Base-by-base conservation (phyloP, 2,797 vertebrate species). In the Pampus argenteus region DNA sequence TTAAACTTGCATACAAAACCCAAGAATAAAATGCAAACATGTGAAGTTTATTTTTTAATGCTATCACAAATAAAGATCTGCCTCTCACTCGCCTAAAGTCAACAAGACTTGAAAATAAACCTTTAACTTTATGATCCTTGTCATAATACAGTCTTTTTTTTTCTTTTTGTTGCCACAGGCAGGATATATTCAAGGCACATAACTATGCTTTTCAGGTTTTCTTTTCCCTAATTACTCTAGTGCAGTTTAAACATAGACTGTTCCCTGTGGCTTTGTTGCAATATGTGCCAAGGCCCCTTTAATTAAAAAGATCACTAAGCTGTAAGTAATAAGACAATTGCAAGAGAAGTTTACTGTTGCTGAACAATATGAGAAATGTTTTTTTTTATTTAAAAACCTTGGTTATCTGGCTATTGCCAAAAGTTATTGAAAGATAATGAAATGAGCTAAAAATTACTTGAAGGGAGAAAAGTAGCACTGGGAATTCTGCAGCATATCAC, bases 41-140 rank as follows among this genome's bases (percentile, higher is more conserved):
- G 65, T 69, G 4, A 18, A 49, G 20, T 66, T 81, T 42, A 36
- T 79, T 66, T 54, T 80, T 20, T 69, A 50, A 71, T 81, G 13
- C 9, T 59, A 42, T 10, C 26, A 20, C 34, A 67, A 66, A 74
- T 22, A 10, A 62, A 29, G n/a, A 66, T 63, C 14, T 1, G 48
- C 29, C 23, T 13, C 31, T 48, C 40, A 18, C 17, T 15, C 5
- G 25, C 22, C 14, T 55, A n/a, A 54, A 50, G 61, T 28, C 38
- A 60, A 57, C 3, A 61, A 2, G 6, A 60, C 59, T 45, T 78
- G 9, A 72, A 73, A 58, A 20, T 0, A 60, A 50, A 9, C 45
- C 18, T 67, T 48, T 51, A 54, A 4, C 28, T 40, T 62, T 55
- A 8, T 20, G 13, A 28, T 64, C 2, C 2, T 18, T 55, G 9